phyloP scores from a whole-genome alignment of 2,113 vertebrate genomes.

The Ochotona curzoniae region DNA sequence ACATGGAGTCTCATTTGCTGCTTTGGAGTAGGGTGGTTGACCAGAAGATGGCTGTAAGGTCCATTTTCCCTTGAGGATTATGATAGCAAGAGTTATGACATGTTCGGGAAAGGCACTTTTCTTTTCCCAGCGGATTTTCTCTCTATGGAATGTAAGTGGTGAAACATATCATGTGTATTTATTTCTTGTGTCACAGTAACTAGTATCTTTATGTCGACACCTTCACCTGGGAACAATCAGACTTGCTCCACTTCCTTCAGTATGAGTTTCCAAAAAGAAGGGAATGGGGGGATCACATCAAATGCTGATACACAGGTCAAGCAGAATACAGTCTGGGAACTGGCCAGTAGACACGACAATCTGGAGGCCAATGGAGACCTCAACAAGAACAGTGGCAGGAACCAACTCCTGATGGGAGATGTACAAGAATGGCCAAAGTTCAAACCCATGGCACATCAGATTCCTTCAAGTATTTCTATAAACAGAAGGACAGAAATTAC shows the following conservation, averaged over 20 bases:
- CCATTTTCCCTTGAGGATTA: background rate
- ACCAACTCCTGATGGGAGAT: no score
- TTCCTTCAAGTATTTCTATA: background rate
- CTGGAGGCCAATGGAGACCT: background rate
- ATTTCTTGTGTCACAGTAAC: background rate
- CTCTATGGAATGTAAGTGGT: background rate
- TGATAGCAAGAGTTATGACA: background rate
- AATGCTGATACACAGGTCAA: background rate
- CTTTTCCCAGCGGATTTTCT: background rate
- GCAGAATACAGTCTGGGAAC: background rate
- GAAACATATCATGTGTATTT: background rate
- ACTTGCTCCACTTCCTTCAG: background rate
- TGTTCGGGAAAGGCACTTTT: background rate
- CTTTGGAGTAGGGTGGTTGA: background rate
- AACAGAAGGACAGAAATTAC: background rate
- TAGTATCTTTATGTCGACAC: background rate
- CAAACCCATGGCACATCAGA: no score
- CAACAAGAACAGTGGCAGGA: background rate
- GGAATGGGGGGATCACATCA: background rate
- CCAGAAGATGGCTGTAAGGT: background rate
- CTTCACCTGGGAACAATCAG: background rate
- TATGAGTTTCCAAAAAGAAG: background rate
- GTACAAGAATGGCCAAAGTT: background rate
- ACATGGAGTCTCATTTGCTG: background rate
- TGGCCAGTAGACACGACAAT: background rate